Conservation (phyloP, 2,113 vertebrate genomes). For the Vidua macroura region DNA sequence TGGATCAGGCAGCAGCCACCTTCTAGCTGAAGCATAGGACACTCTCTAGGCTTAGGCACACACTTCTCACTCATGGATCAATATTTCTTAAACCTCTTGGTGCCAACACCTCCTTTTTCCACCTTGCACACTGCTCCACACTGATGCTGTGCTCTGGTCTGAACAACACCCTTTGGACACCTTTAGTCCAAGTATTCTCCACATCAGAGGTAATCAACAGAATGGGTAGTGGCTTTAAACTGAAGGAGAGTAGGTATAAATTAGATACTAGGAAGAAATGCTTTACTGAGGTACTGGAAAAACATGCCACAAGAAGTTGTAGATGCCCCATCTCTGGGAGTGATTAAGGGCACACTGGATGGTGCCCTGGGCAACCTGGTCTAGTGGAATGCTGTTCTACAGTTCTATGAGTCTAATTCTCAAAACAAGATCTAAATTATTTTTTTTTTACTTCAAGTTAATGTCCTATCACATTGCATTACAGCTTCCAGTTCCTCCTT, state of each 20-base stretch:
- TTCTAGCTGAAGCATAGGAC: not conserved
- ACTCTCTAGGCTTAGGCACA: not conserved
- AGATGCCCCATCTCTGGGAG: not conserved
- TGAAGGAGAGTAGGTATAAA: not conserved
- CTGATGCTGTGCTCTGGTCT: not conserved
- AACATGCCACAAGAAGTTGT: not conserved
- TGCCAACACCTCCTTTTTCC: not conserved
- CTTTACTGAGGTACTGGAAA: not conserved
- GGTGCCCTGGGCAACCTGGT: not conserved
- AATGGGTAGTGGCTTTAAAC: not conserved
- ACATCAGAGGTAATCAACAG: accelerated
- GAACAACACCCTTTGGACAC: not conserved
- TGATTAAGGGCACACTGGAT: not conserved
- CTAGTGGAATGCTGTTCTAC: not conserved
- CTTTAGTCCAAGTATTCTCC: not conserved
- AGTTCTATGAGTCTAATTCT: not conserved
- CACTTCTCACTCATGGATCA: not conserved
- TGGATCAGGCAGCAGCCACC: not conserved
- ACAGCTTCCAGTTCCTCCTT: not conserved
- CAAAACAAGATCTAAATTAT: not conserved
- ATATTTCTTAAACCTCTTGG: not conserved
- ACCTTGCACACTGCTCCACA: not conserved
- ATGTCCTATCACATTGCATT: not conserved
- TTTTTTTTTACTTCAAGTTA: not conserved
- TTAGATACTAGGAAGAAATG: not conserved